Percentiles rank a stretch among this genome's conserved stretches.
These are phyloP conservation scores for Reticulitermes speratus DNA, from an alignment of 1,140 invertebrate genomes.

Conservation along the genomic window DNA sequence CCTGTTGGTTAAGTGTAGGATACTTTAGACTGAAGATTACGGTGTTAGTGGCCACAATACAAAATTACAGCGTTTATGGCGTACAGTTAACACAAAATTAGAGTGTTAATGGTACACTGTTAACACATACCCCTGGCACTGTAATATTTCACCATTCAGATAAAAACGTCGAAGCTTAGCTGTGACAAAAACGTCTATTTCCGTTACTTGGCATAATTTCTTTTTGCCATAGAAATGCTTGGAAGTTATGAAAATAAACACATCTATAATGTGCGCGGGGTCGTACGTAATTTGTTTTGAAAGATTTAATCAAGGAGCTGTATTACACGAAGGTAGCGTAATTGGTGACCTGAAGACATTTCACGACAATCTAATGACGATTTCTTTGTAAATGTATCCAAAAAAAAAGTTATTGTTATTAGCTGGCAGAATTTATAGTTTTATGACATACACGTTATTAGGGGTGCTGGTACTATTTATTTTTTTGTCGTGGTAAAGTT, in stretches of 20 bases:
- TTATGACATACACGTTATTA: too few relatives aligned
- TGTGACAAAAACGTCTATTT: neutral
- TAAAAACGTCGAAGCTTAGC: neutral
- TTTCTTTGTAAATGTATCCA: neutral
- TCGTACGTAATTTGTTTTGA: neutral
- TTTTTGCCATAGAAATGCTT: neutral
- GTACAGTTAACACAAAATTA: too few relatives aligned
- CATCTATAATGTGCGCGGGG: neutral
- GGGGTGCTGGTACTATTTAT: too few relatives aligned
- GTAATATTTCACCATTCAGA: neutral
- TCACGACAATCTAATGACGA: neutral
- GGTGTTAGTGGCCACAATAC: neutral
- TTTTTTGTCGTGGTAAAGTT: too few relatives aligned
- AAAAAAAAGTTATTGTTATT: too few relatives aligned
- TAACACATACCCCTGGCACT: neutral
- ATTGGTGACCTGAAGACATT: too few relatives aligned
- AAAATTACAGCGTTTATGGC: too few relatives aligned
- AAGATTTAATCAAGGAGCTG: neutral
- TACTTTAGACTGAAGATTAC: neutral
- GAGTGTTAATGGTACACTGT: too few relatives aligned
- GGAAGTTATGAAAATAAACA: neutral
- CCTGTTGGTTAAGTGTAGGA: neutral
- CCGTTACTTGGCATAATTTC: neutral
- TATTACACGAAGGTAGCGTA: too few relatives aligned
- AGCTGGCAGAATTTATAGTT: too few relatives aligned